Percentiles rank a stretch among this genome's conserved stretches.
Conservation (phyloP, 2,888 invertebrate genomes). For the Ptilodon capucinus region DNA sequence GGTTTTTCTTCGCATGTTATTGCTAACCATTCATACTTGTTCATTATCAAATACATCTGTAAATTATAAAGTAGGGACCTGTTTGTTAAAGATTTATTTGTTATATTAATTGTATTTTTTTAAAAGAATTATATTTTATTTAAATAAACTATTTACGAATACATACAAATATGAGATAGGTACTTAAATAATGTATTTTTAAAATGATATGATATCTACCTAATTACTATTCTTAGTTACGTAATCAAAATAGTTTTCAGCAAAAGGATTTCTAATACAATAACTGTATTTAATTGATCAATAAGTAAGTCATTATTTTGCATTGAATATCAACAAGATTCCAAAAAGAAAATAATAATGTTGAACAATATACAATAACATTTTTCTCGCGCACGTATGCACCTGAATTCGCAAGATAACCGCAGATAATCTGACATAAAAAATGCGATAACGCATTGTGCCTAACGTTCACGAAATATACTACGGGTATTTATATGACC, state of each 20-base stretch:
- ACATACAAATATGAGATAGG: too few species aligned
- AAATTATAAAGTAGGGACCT: neutral
- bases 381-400: constrained; percentile 2
- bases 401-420: constrained; percentile 17
- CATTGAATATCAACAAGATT: neutral
- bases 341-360: neutral
- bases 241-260: neutral
- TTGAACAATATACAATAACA: neutral
- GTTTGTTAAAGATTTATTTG: too few species aligned
- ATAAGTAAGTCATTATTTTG: too few species aligned
- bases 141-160: too few species aligned
- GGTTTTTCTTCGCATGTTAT: constrained; percentile 21
- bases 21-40: constrained; percentile 25
- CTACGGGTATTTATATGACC: too few species aligned
- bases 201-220: too few species aligned
- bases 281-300: too few species aligned
- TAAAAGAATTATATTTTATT: too few species aligned
- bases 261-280: too few species aligned
- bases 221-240: neutral
- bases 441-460: constrained; percentile 18
- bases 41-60: constrained; percentile 10
- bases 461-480: constrained; percentile 19
- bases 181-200: too few species aligned
- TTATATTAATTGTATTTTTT: too few species aligned
- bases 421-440: constrained; percentile 7